Evolutionary conservation across 2,113 vertebrate genomes (phyloP).

Genomic region (Tonatia bakeri): DNA sequence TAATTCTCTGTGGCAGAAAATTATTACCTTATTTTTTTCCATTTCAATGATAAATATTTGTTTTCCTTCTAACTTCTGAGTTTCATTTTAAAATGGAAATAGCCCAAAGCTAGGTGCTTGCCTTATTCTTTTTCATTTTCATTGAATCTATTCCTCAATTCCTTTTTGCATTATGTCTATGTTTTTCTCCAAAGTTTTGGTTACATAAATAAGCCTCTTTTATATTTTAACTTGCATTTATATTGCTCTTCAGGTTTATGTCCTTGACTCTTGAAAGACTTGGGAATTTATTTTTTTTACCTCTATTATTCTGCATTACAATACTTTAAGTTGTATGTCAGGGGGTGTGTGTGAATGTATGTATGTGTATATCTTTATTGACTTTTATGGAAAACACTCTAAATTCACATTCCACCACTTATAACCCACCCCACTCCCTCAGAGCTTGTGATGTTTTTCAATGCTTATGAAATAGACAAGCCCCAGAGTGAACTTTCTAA

Average conservation of each 20-base stretch:
- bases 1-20: slow-evolving; percentile 43
- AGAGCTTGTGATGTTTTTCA: not conserved
- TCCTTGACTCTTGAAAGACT: not conserved
- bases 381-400: not conserved
- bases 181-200: not conserved
- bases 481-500: not conserved
- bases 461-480: not conserved
- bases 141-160: not conserved
- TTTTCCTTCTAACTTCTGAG: not conserved
- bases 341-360: not conserved
- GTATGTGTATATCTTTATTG: not conserved
- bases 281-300: not conserved
- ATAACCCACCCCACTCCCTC: not conserved
- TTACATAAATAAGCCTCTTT: not conserved
- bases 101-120: not conserved
- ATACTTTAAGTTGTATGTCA: not conserved
- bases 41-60: slow-evolving; percentile 38
- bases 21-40: slow-evolving; percentile 9
- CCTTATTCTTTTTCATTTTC: not conserved
- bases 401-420: not conserved
- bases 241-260: not conserved
- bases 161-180: not conserved
- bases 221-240: not conserved
- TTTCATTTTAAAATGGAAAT: slow-evolving; percentile 36
- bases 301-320: not conserved